A percentile compares a stretch with the other conserved stretches of the same genome.
Conservation (phyloP, 1,140 invertebrate species). For the Brachionus rubens region DNA sequence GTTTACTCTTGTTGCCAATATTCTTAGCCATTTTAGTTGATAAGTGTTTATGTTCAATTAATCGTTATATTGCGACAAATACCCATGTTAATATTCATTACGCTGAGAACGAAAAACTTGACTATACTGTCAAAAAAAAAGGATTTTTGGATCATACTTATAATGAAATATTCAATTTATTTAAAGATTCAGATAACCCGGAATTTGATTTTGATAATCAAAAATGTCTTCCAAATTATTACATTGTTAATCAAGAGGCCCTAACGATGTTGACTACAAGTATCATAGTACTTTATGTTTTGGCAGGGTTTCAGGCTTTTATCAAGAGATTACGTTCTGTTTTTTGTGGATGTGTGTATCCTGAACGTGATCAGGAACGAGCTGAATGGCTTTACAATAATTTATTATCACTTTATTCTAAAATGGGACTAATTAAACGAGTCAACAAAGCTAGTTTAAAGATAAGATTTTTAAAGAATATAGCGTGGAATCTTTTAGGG, state of each 20-base stretch:
- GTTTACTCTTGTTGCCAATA: neutral
- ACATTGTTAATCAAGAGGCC: neutral
- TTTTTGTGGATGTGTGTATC: slow-evolving; percentile 73
- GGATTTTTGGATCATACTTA: neutral
- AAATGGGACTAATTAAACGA: slow-evolving; percentile 52
- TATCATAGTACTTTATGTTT: slow-evolving; percentile 51
- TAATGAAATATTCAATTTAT: neutral
- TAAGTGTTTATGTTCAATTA: neutral
- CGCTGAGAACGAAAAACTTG: neutral
- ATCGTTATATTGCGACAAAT: neutral
- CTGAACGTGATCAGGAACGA: slow-evolving; percentile 65
- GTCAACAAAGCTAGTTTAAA: slow-evolving; percentile 65
- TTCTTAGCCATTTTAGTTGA: neutral
- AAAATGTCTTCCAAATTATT: neutral
- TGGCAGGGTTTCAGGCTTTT: slow-evolving; percentile 71
- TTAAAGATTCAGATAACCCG: neutral
- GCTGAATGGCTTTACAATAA: slow-evolving; percentile 77
- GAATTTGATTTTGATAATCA: neutral
- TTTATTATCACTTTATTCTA: slow-evolving; percentile 64
- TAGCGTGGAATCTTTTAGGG: slow-evolving; percentile 57
- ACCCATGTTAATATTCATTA: slow-evolving; percentile 9
- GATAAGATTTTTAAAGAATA: slow-evolving; percentile 62
- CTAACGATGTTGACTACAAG: neutral
- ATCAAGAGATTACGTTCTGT: slow-evolving; percentile 71
- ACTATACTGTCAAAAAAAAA: neutral